Evolutionary conservation across 2,113 vertebrate genomes (phyloP), one percentile per base, ranked within the genome.

Genomic region (Scomber colias): DNA sequence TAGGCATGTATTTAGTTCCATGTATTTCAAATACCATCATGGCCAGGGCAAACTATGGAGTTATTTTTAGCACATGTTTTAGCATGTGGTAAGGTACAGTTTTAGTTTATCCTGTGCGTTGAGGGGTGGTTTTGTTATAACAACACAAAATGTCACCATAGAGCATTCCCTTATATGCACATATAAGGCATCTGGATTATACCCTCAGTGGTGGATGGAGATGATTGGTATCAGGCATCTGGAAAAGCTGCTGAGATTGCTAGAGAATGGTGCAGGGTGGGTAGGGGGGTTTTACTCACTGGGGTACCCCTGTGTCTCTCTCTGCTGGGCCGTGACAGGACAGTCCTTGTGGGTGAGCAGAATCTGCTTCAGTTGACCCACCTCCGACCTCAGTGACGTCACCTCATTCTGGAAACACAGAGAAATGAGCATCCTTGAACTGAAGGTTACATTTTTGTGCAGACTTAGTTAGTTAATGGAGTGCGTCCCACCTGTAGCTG

Each of bases 331-430:
- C 62, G 98, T 99, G 92, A 99, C 98, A 3, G 97, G 98, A 93
- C 98, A 99, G 94, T 99, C 98, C 95, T 98, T 99, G 93, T 99
- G 98, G 49, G 98, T 97, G 92, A 98, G 93, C 92, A 99, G 95
- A 89, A 99, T 96, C 94, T 99, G 97, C 89, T 99, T 99, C 89
- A 99, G 96, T 77, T 99, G 98, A 84, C 97, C 97, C 89, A 99
- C 98, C 92, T 99, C 98, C 1, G 98, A 97, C 94, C 96, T 97
- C 94, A 99, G 93, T 85, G 97, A 97, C 19, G 98, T 98, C 90
- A 99, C 98, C 91, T 99, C 98, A 0, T 98, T 99, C 98, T 99
- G 83, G 48, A 59, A 76, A 70, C 15, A 81, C 11, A 66, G 16
- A 71, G 31, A 73, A 49, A 64, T 21, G 10, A 75, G 75, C 19